Conservation (phyloP, 1,140 invertebrate species). For the Spodoptera frugiperda region DNA sequence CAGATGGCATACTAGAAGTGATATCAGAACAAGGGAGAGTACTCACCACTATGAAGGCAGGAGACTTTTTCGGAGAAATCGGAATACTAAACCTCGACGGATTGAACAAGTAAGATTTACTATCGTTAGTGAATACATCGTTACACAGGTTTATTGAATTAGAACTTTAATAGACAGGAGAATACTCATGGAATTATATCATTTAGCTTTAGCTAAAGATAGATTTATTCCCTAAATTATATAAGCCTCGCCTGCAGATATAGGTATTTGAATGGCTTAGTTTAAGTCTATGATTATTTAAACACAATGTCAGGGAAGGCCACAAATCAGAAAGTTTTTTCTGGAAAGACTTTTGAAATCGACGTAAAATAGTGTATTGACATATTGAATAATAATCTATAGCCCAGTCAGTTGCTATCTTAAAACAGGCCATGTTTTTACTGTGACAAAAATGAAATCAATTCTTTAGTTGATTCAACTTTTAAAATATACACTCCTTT, state of each 20-base stretch:
- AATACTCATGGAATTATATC: background rate
- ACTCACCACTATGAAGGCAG: constrained; percentile 98
- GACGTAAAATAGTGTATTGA: too few species aligned
- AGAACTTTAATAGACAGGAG: too few species aligned
- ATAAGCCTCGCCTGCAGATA: background rate
- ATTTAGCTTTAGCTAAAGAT: background rate
- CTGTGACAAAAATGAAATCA: too few species aligned
- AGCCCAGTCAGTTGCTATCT: too few species aligned
- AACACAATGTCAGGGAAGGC: background rate
- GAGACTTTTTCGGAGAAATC: constrained; percentile 99
- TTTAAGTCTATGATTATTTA: background rate
- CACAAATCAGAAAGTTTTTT: too few species aligned
- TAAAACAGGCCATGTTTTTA: too few species aligned
- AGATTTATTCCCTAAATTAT: background rate
- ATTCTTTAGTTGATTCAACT: too few species aligned
- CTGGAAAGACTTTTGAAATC: too few species aligned
- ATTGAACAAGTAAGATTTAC: constrained; percentile 94
- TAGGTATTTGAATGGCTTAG: background rate
- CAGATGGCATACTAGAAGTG: constrained; percentile 98
- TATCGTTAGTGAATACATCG: background rate
- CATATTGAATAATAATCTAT: too few species aligned
- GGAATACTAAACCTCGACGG: constrained; percentile 98
- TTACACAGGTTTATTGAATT: too few species aligned
- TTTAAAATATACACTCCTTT: constrained; percentile 53
- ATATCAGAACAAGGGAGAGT: constrained; percentile 97